These are phyloP conservation scores for Delia radicum DNA, from an alignment of 1,140 invertebrate genomes.

Conservation along the genomic window DNA sequence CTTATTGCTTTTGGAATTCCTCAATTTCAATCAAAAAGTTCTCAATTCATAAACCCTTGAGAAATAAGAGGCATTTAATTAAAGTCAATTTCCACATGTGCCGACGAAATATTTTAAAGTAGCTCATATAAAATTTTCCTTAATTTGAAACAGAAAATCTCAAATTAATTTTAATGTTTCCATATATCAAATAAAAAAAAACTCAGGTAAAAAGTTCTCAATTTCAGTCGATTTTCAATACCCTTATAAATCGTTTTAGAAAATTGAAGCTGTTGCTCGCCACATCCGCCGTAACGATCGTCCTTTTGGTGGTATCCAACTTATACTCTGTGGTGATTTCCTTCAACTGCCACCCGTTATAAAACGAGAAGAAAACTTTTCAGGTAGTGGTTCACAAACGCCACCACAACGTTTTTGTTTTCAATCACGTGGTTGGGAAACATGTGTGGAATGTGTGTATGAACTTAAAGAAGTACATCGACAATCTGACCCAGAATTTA, in stretches of 20 bases:
- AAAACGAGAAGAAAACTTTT: slow-evolving; percentile 51
- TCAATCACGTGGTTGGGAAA: slow-evolving; percentile 80
- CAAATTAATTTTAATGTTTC: too few species aligned
- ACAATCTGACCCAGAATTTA: slow-evolving; percentile 83
- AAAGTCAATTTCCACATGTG: too few species aligned
- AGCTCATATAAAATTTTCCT: too few species aligned
- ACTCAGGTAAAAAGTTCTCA: too few species aligned
- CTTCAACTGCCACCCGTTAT: slow-evolving; percentile 89
- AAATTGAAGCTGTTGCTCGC: slow-evolving; percentile 79
- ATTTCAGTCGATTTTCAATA: too few species aligned
- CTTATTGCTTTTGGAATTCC: too few species aligned
- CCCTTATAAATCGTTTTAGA: too few species aligned
- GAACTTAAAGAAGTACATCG: slow-evolving; percentile 83
- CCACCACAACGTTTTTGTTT: slow-evolving; percentile 79
- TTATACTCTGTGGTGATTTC: slow-evolving; percentile 94
- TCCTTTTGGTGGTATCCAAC: slow-evolving; percentile 93
- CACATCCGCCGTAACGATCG: slow-evolving; percentile 75
- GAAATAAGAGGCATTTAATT: too few species aligned
- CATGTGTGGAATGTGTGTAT: slow-evolving; percentile 74
- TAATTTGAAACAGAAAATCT: neutral
- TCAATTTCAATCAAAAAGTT: too few species aligned
- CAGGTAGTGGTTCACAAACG: slow-evolving; percentile 33
- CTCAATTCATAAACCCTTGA: too few species aligned
- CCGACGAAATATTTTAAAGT: too few species aligned
- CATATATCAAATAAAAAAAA: too few species aligned